Base-by-base conservation (phyloP, 1,140 invertebrate species). In the Brachionus koreanus region DNA sequence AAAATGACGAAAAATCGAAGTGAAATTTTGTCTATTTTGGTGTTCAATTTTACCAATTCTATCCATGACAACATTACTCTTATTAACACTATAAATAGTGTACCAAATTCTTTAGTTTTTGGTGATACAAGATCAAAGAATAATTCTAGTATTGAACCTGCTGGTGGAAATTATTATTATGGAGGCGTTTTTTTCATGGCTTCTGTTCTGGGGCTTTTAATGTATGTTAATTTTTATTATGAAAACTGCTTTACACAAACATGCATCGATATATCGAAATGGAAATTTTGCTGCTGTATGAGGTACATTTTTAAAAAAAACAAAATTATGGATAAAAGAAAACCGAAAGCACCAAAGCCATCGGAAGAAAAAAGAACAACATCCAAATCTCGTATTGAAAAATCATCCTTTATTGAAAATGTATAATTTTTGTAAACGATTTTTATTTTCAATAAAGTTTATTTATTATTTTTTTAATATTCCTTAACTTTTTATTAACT, bases 221-320 rank as follows among this genome's bases (percentile, higher is more conserved):
- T 77, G 43, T 77, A 77, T 49, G 74, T 77, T 12, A 77, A 77
- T 52, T 61, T 77, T 37, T 77, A 77, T 16, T 52, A 57, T 57
- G 74, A 77, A 49, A 77, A 77, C 23, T 77, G 74, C 19, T 77
- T 29, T 61, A 52, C 23, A 3, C 16, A 77, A 33, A 19, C 74
- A 49, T 52, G 23, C 25, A 6, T 49, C 0, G 46, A 77, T 16
- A 23, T 77, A 6, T 29, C 52, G 4, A 77, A 77, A 61, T 35
- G 25, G 29, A 42, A 7, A 25, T 16, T 29, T 77, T 77, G 74
- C 25, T 77, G 74, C 35, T 77, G 74, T 77, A 0, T 77, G 19
- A 52, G 42, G 33, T 23, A 49, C 16, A 10, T 52, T 23, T 49
- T 77, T 37, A 57, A 52, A 37, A 35, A 52, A 7, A 49, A 35